These are phyloP conservation scores for Loripinus fragilis DNA, from an alignment of 2,888 invertebrate species.

Conservation along the genomic window DNA sequence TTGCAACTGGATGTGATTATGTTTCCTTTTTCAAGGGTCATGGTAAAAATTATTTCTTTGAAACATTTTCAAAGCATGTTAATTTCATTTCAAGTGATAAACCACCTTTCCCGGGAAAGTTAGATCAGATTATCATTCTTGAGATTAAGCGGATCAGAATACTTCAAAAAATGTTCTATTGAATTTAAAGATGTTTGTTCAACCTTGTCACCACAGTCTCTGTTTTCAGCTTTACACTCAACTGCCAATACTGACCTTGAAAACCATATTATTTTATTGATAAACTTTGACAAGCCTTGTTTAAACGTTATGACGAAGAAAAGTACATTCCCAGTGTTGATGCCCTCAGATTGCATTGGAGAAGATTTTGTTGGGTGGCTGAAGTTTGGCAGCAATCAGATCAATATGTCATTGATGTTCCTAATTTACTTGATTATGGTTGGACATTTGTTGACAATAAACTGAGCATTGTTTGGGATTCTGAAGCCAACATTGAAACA, in stretches of 20 bases:
- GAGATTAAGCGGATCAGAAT: slow-evolving; percentile 10
- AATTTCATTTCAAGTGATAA: background rate
- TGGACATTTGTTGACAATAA: no score
- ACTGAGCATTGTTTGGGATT: no score
- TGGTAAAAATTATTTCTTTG: slow-evolving; percentile 18
- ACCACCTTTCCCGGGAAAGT: background rate
- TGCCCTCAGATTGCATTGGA: background rate
- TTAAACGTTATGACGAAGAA: slow-evolving; percentile 18
- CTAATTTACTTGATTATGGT: no score
- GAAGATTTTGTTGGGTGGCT: no score
- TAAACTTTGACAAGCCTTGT: slow-evolving; percentile 16
- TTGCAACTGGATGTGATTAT: slow-evolving; percentile 24
- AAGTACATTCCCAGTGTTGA: slow-evolving; percentile 11
- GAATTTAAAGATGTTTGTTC: background rate
- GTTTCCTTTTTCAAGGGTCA: no score
- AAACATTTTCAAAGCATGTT: background rate
- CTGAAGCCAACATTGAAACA: no score
- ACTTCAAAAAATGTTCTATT: slow-evolving; percentile 10
- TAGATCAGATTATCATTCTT: slow-evolving; percentile 5
- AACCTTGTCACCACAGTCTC: background rate
- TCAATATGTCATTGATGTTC: no score
- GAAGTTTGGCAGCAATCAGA: no score
- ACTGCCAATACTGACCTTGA: background rate
- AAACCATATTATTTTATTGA: slow-evolving; percentile 4
- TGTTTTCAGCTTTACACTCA: background rate